These are phyloP conservation scores for Hylaeus volcanicus DNA, from an alignment of 1,140 invertebrate genomes.

Conservation along the genomic window DNA sequence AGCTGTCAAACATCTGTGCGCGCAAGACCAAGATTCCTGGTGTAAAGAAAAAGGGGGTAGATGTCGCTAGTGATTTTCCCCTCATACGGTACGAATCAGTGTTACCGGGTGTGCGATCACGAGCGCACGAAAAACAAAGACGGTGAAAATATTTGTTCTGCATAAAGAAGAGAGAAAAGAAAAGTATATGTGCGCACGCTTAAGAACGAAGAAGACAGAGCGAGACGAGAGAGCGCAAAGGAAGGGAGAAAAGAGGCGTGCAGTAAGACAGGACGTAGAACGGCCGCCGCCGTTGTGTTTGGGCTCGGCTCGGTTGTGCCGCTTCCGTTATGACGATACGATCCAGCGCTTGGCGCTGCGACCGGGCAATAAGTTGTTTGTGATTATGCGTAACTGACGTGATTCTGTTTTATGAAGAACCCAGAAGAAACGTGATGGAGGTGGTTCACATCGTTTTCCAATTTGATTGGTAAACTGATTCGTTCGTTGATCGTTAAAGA, in stretches of 20 bases:
- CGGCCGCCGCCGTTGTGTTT: constrained; percentile 53
- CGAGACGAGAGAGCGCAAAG: constrained; percentile 24
- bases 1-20: too few relatives aligned
- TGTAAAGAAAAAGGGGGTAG: too few relatives aligned
- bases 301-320: constrained; percentile 58
- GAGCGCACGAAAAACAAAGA: constrained; percentile 45
- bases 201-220: constrained; percentile 31
- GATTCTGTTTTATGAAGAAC: constrained; percentile 34
- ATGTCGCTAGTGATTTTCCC: too few relatives aligned
- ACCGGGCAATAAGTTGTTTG: constrained; percentile 37
- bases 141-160: constrained; percentile 33
- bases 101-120: constrained; percentile 31
- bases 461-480: constrained; percentile 48
- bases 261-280: constrained; percentile 52
- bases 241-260: constrained; percentile 46
- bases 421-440: constrained; percentile 45
- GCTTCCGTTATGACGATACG: constrained; percentile 65
- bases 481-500: constrained; percentile 16
- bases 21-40: too few relatives aligned
- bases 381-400: constrained; percentile 40
- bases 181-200: constrained; percentile 40
- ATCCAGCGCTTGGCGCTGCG: constrained; percentile 61
- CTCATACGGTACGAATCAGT: too few relatives aligned
- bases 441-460: constrained; percentile 42
- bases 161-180: constrained; percentile 30